A percentile compares a stretch with the other conserved stretches of the same genome.
phyloP scores from a whole-genome alignment of 1,140 invertebrate species.

The Brachionus paranguensis region DNA sequence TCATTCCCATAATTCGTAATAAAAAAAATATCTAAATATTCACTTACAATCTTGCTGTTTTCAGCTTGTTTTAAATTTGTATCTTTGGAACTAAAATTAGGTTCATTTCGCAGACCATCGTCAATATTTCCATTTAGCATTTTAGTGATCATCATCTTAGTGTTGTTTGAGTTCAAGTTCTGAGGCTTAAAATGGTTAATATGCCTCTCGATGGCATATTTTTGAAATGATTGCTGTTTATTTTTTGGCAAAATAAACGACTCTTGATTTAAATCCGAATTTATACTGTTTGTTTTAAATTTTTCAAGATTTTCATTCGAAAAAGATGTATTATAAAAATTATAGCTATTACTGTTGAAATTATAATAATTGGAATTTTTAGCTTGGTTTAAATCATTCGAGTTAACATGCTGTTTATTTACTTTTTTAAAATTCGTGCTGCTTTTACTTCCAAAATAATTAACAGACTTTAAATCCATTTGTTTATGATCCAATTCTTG shows the following conservation, averaged over 20 bases:
- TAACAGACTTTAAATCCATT: neutral
- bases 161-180: neutral
- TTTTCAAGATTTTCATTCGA: conserved; percentile 27
- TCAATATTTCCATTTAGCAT: conserved; percentile 12
- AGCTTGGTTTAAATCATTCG: conserved; percentile 1
- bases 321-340: conserved; percentile 34
- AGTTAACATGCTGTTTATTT: neutral
- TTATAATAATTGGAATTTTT: neutral
- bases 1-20: neutral
- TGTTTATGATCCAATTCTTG: neutral
- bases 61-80: neutral
- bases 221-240: conserved; percentile 30
- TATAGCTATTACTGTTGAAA: conserved; percentile 8
- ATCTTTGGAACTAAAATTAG: neutral
- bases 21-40: neutral
- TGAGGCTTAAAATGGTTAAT: conserved; percentile 29
- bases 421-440: neutral
- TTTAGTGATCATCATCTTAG: conserved; percentile 12
- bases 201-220: conserved; percentile 32
- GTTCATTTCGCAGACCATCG: neutral
- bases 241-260: conserved; percentile 25
- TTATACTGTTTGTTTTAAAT: conserved; percentile 26
- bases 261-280: conserved; percentile 23
- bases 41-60: neutral
- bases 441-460: conserved; percentile 28